phyloP scores from a whole-genome alignment of 2,797 vertebrate species.

The Numenius phaeopus region DNA sequence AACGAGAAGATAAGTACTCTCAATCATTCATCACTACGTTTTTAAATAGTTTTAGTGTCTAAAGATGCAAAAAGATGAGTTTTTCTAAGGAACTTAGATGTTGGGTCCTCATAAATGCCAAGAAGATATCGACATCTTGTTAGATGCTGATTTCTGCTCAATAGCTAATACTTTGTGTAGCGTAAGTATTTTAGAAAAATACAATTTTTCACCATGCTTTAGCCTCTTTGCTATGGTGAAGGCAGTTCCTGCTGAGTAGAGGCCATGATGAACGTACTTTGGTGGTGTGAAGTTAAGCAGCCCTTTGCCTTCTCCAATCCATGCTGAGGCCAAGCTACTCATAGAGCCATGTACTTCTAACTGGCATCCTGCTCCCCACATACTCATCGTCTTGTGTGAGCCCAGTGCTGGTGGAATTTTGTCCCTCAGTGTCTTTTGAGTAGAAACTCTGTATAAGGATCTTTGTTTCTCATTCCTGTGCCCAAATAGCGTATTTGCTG shows the following conservation, averaged over 20 bases:
- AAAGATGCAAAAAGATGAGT: neutral
- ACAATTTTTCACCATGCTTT: neutral
- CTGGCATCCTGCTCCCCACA: neutral
- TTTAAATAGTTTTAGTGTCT: neutral
- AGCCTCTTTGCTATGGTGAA: neutral
- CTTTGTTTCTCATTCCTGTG: neutral
- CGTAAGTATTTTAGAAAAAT: neutral
- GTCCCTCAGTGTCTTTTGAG: neutral
- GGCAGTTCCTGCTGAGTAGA: neutral
- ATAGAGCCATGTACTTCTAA: neutral
- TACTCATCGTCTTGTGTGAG: rapidly evolving
- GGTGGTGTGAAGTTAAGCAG: neutral
- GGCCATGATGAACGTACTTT: rapidly evolving
- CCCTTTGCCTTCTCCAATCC: neutral
- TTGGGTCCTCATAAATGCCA: neutral
- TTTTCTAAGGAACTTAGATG: neutral
- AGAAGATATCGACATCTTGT: neutral
- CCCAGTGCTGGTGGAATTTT: neutral
- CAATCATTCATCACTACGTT: neutral
- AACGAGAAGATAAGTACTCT: neutral
- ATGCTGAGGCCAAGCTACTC: neutral
- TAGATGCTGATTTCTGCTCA: neutral
- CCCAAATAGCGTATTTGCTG: neutral
- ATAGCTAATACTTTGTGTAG: neutral
- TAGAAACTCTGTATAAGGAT: neutral